These are phyloP conservation scores for Burhinus bistriatus DNA, from an alignment of 2,113 vertebrate genomes.

Conservation along the genomic window DNA sequence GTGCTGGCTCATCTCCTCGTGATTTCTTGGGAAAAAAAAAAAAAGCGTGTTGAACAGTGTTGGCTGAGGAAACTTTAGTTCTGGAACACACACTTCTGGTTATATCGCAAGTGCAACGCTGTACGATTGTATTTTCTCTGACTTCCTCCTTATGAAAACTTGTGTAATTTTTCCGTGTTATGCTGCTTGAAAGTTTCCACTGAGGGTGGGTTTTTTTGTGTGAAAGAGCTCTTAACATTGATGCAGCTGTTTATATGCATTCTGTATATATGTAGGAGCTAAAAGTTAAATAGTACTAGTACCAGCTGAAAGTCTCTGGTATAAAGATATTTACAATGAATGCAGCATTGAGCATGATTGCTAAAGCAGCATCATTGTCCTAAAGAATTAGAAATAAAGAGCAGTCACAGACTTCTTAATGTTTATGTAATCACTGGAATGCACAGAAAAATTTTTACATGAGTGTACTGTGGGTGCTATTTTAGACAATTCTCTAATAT, in stretches of 20 bases:
- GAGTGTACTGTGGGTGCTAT: neutral
- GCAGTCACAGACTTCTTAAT: neutral
- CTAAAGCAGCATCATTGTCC: neutral
- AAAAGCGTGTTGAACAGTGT: neutral
- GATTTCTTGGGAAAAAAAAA: neutral
- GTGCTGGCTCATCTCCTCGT: neutral
- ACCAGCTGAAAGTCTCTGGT: neutral
- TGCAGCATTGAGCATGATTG: neutral
- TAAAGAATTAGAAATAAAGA: neutral
- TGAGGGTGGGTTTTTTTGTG: neutral
- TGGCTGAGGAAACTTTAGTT: neutral
- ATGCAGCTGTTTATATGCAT: neutral
- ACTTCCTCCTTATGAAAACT: neutral
- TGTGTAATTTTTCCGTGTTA: neutral
- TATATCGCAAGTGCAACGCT: neutral
- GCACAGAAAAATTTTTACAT: neutral
- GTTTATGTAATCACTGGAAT: neutral
- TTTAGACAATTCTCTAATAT: neutral
- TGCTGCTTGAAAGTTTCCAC: neutral
- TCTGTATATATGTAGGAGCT: neutral
- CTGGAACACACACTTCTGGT: neutral
- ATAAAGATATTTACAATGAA: neutral
- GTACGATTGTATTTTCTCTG: neutral
- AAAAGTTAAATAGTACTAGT: neutral
- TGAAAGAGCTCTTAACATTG: neutral